phyloP scores from a whole-genome alignment of 2,113 vertebrate genomes.

The Haemorhous mexicanus region DNA sequence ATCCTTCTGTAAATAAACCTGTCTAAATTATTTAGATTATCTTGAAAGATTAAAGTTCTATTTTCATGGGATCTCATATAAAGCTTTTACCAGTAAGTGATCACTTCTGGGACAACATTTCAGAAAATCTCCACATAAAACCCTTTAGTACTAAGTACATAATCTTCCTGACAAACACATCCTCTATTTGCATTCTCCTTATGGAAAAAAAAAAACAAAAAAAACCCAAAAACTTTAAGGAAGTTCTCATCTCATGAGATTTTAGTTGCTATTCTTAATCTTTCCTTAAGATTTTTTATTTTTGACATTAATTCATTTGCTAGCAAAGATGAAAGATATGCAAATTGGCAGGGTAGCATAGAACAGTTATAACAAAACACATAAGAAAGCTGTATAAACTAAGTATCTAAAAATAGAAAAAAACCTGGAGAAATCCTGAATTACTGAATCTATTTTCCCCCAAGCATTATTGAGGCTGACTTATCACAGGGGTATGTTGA shows the following conservation, averaged over 20 bases:
- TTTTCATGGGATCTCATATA: conserved; percentile 24
- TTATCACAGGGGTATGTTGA: neutral
- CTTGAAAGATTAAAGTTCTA: conserved; percentile 15
- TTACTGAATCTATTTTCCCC: neutral
- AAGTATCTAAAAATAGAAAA: neutral
- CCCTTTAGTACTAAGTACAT: neutral
- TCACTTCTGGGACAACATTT: conserved; percentile 26
- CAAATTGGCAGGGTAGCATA: neutral
- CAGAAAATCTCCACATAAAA: conserved; percentile 11
- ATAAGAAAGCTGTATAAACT: neutral
- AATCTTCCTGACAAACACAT: conserved; percentile 12
- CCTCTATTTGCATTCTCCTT: neutral
- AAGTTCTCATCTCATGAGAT: neutral
- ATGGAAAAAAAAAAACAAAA: neutral
- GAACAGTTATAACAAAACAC: neutral
- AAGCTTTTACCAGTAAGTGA: conserved; percentile 30
- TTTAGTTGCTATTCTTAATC: neutral
- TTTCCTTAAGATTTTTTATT: neutral
- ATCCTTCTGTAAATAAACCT: conserved; percentile 13
- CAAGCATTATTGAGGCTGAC: neutral
- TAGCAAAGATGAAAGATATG: neutral
- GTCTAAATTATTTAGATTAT: conserved; percentile 39
- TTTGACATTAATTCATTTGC: neutral
- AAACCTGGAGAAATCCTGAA: neutral
- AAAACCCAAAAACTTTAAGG: neutral